phyloP scores from a whole-genome alignment of 2,888 invertebrate genomes.

The Sphaeridia pumilis region DNA sequence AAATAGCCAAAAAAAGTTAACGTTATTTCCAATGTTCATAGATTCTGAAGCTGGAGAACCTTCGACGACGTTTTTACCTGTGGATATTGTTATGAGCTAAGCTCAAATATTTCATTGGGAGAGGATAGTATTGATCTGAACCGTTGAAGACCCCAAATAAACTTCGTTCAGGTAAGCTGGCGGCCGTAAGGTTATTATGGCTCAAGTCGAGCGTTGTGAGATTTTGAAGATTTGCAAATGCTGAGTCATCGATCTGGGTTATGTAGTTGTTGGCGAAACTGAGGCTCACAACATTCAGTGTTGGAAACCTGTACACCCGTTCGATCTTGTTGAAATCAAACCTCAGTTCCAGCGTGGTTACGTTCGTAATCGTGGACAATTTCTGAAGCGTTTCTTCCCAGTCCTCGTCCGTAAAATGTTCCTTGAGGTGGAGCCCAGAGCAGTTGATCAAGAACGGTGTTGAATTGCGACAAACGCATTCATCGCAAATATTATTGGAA shows the following conservation, averaged over 20 bases:
- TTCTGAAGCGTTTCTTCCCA: constrained; percentile 15
- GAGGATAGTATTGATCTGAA: constrained; percentile 20
- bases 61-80: constrained; percentile 14
- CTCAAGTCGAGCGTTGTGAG: constrained; percentile 25
- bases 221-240: constrained; percentile 23
- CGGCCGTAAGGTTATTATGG: constrained; percentile 20
- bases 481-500: constrained; percentile 16
- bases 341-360: constrained; percentile 15
- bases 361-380: neutral
- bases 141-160: constrained; percentile 25
- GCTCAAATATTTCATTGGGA: constrained; percentile 23
- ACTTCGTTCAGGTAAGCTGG: constrained; percentile 17
- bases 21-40: neutral
- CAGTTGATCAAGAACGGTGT: constrained; percentile 12
- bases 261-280: constrained; percentile 21
- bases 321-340: constrained; percentile 21
- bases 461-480: constrained; percentile 11
- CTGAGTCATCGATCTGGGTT: constrained; percentile 19
- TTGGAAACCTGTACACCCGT: constrained; percentile 16
- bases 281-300: constrained; percentile 16
- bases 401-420: constrained; percentile 2
- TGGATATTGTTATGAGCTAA: constrained; percentile 29
- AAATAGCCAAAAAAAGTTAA: constrained; percentile 6
- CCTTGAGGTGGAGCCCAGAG: neutral
- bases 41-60: neutral